These are phyloP conservation scores for Damaliscus lunatus DNA, from an alignment of 2,113 vertebrate genomes.

Conservation along the genomic window DNA sequence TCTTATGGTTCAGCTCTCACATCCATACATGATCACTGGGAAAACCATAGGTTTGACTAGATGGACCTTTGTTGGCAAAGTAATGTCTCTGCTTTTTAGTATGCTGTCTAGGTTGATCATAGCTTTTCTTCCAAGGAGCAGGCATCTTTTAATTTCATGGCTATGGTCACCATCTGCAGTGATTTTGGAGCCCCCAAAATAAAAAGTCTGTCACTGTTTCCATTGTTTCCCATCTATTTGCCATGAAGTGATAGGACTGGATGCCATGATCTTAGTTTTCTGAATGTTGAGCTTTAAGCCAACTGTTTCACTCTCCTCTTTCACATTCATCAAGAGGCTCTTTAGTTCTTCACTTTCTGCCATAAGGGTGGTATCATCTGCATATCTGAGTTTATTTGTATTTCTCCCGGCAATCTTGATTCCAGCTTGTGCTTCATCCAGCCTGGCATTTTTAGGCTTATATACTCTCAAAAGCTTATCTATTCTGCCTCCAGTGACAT, in stretches of 20 bases:
- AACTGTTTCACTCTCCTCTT: neutral
- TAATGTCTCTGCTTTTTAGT: neutral
- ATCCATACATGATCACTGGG: neutral
- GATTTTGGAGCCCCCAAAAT: neutral
- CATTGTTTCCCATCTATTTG: neutral
- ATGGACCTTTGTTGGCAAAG: neutral
- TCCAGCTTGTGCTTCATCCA: neutral
- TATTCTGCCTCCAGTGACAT: neutral
- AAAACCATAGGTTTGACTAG: neutral
- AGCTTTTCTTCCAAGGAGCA: neutral
- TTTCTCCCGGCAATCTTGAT: neutral
- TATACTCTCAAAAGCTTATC: conserved; percentile 1
- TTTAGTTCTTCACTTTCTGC: neutral
- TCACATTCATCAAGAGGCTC: neutral
- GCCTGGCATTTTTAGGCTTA: neutral
- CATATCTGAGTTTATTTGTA: neutral
- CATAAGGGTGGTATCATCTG: neutral
- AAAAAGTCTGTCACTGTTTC: neutral
- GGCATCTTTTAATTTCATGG: neutral
- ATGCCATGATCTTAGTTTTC: neutral
- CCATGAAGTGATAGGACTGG: neutral
- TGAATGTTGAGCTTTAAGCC: neutral
- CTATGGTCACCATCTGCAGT: neutral
- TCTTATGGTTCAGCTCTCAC: neutral
- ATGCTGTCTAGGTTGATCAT: neutral